Conservation (phyloP, 2,797 vertebrate species). For the Macrochelys suwanniensis region DNA sequence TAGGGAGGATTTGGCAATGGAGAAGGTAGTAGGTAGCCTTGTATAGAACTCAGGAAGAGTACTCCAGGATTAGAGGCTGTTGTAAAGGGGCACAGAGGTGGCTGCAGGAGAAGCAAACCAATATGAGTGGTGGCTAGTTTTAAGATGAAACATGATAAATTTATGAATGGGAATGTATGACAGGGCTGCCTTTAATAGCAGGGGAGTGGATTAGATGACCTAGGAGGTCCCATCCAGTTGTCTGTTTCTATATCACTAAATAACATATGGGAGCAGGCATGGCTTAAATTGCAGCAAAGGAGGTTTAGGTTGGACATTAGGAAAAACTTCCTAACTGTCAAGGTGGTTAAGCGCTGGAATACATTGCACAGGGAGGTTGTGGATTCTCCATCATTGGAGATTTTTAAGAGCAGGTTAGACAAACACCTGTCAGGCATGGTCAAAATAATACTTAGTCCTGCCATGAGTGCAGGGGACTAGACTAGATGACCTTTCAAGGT, state of each 20-base stretch:
- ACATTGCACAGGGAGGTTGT: no score
- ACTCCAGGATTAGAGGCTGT: not conserved
- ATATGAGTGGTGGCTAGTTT: not conserved
- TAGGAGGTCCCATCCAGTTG: not conserved
- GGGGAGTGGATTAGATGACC: not conserved
- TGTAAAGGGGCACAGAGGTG: not conserved
- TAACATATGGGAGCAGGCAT: not conserved
- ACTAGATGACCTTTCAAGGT: no score
- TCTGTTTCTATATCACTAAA: not conserved
- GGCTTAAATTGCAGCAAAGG: no score
- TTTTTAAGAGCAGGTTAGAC: no score
- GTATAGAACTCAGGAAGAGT: not conserved
- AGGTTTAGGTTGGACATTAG: no score
- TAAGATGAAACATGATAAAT: not conserved
- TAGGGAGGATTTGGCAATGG: not conserved
- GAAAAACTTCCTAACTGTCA: no score
- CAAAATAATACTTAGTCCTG: no score
- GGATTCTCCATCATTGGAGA: no score
- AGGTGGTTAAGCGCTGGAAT: no score
- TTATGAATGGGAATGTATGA: not conserved
- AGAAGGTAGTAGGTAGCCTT: not conserved
- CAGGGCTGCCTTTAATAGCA: not conserved
- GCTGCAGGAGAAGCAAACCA: not conserved
- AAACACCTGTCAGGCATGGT: no score
- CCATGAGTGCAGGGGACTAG: no score